Conservation (phyloP, 2,888 invertebrate genomes). For the Bruchidius siliquastri region DNA sequence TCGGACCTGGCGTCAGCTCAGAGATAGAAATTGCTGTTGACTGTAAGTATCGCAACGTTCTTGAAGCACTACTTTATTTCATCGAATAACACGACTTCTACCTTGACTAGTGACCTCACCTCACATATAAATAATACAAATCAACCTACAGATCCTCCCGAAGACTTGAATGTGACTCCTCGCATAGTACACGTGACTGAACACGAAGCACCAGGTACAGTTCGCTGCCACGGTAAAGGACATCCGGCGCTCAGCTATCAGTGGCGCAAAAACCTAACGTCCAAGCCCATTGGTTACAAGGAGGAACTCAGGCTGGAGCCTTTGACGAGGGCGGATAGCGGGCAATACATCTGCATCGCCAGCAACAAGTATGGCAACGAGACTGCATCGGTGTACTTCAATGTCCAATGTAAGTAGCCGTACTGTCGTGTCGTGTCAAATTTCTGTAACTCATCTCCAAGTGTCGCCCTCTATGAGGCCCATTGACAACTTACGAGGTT, state of each 20-base stretch:
- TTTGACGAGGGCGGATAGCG: conserved; percentile 66
- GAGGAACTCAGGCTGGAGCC: conserved; percentile 59
- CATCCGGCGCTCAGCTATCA: conserved; percentile 67
- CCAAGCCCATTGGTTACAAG: conserved; percentile 49
- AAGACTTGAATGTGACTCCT: conserved; percentile 70
- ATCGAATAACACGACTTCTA: too few species aligned
- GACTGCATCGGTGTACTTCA: conserved; percentile 64
- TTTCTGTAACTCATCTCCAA: too few species aligned
- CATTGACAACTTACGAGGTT: too few species aligned
- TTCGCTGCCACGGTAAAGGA: conserved; percentile 59
- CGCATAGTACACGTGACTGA: conserved; percentile 53
- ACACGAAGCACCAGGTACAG: conserved; percentile 53
- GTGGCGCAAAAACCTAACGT: conserved; percentile 64
- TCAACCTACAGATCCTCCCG: conserved; percentile 66
- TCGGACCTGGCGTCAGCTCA: conserved; percentile 76
- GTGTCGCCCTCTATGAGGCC: too few species aligned
- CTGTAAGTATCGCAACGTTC: conserved; percentile 62
- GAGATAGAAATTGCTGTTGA: conserved; percentile 83
- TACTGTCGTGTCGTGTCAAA: too few species aligned
- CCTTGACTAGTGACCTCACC: too few species aligned
- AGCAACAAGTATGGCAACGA: conserved; percentile 74
- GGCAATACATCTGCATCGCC: conserved; percentile 75
- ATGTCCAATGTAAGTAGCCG: conserved; percentile 72
- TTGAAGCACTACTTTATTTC: too few species aligned
- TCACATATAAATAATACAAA: background rate